Base-by-base conservation (phyloP, 2,888 invertebrate species). In the Dorcus parallelipipedus region DNA sequence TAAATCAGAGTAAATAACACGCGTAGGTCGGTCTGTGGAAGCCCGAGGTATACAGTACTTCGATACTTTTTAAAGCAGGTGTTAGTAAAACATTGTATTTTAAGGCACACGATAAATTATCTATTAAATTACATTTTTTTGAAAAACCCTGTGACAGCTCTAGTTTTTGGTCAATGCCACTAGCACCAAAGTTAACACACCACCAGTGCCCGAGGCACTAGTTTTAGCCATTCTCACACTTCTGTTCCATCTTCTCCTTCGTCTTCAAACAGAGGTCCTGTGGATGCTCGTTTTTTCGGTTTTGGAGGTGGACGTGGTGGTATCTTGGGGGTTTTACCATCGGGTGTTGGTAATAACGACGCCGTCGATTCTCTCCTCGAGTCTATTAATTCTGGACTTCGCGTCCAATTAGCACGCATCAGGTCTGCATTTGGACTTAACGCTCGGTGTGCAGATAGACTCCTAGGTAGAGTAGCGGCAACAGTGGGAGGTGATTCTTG, bases 191-290 rank as follows among this genome's bases (percentile, higher is more conserved):
- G 64, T 63, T 64, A 71, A 63, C 67, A 68, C 55, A 65, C 68
- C 67, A 76, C 73, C 71, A 76, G 74, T 67, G 72, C 73, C 59
- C 63, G 58, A 48, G 75, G 72, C 71, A 74, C 76, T 73, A 75
- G 74, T 71, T 69, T 71, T 66, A 78, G 76, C 76, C 74, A 76
- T 69, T 79, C 80, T 83, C 87, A 91, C 82, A 93, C 93, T 82
- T 93, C 93, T 69, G 93, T 93, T 65, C 93, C 93, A 68, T 93
- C 92, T 74, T 93, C 93, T 33, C 91, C 91, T 78, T 93, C 93
- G 75, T 93, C 93, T 75, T 93, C 92, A 73, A 91, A 92, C 63
- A 92, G 78, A 60, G 91, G 91, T 67, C 90, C 90, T 4, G 87
- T 82, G 52, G 83, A 83, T 10, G 85, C 82, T 67, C 88, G 86